phyloP scores from a whole-genome alignment of 2,797 vertebrate genomes.

The Pogoniulus pusillus region DNA sequence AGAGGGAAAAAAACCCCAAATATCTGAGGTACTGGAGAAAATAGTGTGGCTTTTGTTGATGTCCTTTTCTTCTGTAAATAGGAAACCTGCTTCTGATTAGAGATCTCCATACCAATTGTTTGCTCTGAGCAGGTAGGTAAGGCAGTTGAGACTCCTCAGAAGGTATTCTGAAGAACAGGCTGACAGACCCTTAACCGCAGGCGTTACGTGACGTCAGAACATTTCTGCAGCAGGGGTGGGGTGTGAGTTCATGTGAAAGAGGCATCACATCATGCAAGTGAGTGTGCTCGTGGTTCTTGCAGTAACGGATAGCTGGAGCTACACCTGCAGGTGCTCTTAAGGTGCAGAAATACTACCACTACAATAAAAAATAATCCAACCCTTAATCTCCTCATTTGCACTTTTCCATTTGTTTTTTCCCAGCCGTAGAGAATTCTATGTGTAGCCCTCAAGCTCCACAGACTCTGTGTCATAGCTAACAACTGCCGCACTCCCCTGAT shows the following conservation, averaged over 20 bases:
- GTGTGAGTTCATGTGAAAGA: background rate
- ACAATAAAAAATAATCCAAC: background rate
- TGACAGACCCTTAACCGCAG: background rate
- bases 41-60: background rate
- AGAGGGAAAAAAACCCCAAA: background rate
- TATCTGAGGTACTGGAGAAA: background rate
- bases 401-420: background rate
- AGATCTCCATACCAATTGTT: background rate
- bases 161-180: background rate
- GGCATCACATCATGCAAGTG: conserved; percentile 31
- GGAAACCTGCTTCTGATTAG: background rate
- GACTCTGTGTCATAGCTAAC: background rate
- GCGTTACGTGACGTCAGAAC: background rate
- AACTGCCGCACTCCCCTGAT: background rate
- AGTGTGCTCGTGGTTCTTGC: conserved; percentile 28
- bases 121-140: background rate
- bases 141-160: background rate
- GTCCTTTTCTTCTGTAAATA: background rate
- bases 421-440: background rate
- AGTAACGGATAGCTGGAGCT: background rate
- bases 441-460: background rate
- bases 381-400: background rate
- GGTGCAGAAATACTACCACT: background rate
- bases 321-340: background rate
- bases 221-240: background rate